Percentiles rank a stretch among this genome's conserved stretches.
phyloP scores from a whole-genome alignment of 2,113 vertebrate species.

The Mobula birostris region DNA sequence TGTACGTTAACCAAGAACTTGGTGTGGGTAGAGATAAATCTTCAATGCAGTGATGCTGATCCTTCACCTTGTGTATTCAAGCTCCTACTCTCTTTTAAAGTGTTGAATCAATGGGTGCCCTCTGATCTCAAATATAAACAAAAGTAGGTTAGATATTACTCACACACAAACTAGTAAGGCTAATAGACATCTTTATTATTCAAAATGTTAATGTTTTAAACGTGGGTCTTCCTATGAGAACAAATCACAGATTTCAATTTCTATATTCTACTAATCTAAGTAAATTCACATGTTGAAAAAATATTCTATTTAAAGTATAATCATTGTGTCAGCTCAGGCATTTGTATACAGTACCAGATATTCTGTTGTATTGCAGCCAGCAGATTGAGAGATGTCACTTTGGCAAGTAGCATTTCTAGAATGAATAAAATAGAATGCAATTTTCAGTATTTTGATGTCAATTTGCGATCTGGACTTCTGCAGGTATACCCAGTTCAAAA shows the following conservation, averaged over 20 bases:
- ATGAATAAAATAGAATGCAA: background rate
- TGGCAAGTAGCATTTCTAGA: background rate
- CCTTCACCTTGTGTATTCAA: background rate
- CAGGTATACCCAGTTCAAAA: background rate
- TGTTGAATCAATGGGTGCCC: background rate
- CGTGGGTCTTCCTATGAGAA: background rate
- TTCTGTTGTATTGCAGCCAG: background rate
- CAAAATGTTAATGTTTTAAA: no score
- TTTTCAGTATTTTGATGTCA: background rate
- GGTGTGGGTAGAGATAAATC: background rate
- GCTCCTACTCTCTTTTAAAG: background rate
- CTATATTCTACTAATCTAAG: background rate
- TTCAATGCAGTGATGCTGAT: background rate
- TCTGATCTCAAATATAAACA: background rate
- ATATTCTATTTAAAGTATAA: background rate
- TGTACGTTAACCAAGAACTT: background rate
- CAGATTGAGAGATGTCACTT: conserved; percentile 7
- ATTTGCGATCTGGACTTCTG: background rate
- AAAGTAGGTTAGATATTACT: background rate
- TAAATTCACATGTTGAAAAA: background rate
- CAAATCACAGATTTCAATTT: background rate
- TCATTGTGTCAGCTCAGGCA: background rate
- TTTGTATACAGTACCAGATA: background rate
- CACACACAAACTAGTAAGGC: background rate
- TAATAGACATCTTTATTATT: background rate